phyloP scores from a whole-genome alignment of 2,797 vertebrate species.

The Hipposideros larvatus region DNA sequence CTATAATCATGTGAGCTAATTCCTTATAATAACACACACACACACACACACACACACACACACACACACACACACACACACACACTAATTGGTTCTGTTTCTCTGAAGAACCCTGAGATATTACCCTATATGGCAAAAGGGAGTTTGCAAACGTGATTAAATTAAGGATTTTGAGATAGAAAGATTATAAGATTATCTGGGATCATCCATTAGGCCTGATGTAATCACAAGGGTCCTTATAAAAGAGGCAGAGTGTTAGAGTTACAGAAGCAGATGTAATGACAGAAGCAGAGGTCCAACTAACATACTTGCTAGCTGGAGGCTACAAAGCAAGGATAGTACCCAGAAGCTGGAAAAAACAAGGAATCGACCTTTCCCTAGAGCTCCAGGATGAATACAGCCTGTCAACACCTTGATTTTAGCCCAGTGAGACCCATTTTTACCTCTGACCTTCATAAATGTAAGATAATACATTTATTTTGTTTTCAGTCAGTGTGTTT shows the following conservation, averaged over 20 bases:
- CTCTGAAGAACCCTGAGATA: background rate
- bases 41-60: too few species aligned
- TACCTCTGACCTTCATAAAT: constrained; percentile 4
- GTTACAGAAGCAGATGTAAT: background rate
- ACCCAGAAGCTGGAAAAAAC: background rate
- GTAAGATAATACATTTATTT: background rate
- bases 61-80: too few species aligned
- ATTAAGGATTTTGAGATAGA: background rate
- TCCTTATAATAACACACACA: background rate
- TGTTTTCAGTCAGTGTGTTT: background rate
- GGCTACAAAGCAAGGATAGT: background rate
- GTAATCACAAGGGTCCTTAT: background rate
- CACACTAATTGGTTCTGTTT: background rate
- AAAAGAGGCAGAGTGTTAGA: constrained; percentile 6
- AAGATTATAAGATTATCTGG: background rate
- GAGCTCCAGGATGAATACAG: background rate
- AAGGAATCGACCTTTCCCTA: background rate
- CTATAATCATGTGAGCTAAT: background rate
- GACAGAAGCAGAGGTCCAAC: background rate
- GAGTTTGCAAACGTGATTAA: background rate
- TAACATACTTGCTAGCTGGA: background rate
- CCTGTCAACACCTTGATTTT: background rate
- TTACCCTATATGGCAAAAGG: background rate
- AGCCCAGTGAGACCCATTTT: background rate
- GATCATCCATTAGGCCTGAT: background rate